Evolutionary conservation across 1,140 invertebrate species (phyloP), one percentile per base, ranked within the genome.

Genomic region (Plodia interpunctella): DNA sequence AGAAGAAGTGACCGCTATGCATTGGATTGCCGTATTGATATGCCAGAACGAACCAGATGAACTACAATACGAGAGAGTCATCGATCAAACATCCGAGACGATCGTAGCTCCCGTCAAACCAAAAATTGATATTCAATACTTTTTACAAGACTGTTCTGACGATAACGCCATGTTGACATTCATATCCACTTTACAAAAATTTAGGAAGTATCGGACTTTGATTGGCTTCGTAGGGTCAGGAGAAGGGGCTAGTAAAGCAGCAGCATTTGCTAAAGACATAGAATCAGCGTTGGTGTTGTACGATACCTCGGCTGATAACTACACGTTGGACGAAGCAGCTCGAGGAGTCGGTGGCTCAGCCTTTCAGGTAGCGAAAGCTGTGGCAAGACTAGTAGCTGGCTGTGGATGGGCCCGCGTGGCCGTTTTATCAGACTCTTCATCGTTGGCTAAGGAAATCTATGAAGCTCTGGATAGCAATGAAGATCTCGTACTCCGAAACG

Each of bases 351-450:
- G 38, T 15, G 59, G 59, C 9, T 32, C 11, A 10, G 10, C 32
- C 6, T 13, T 4, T 1, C 20, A 55, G 5, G 20, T 60, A 2
- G 53, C 53, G 6, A 20, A 19, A 0, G 59, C 59, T 10, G 28
- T 55, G 0, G n/a, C 19, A 13, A n/a, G 28, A 49, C 38, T 60
- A n/a, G 19, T 60, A n/a, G 1, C 3, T 15, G 18, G 1, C 5
- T 49, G 20, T 15, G 49, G 55, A 32, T 60, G 52, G 53, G 21
- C n/a, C 3, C 59, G 59, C 25, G 21, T 60, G 15, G 59, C 38
- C 5, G n/a, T 60, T 4, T 6, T 60, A 8, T 55, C 59, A 2
- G 59, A 60, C 13, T 11, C 11, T 2, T 55, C 59, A 28, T 19
- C 13, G 6, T 2, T 60, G 2, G 59, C 59, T 11, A 30, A 18